Evolutionary conservation across 2,113 vertebrate genomes (phyloP).

Genomic region (rabbit (Oryctolagus cuniculus)): DNA sequence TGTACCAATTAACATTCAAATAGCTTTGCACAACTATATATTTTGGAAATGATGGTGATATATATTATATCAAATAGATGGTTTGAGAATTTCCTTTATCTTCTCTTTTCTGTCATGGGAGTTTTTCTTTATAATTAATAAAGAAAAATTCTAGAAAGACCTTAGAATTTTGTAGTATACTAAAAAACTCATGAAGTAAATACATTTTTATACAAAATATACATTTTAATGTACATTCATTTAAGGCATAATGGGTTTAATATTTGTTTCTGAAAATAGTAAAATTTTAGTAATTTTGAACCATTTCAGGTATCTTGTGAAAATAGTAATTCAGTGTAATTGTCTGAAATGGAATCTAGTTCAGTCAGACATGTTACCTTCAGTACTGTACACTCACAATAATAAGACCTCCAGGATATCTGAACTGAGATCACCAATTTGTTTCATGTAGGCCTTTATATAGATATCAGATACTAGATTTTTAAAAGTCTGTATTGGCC

Average conservation of each 20-base stretch:
- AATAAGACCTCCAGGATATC: slow-evolving; percentile 91
- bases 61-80: slow-evolving; percentile 54
- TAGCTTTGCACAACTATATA: slow-evolving; percentile 44
- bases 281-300: slow-evolving; percentile 63
- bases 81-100: slow-evolving; percentile 68
- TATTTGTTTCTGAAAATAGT: slow-evolving; percentile 65
- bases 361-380: slow-evolving; percentile 89
- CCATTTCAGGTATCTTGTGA: slow-evolving; percentile 81
- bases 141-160: slow-evolving; percentile 30
- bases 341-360: slow-evolving; percentile 85
- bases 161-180: slow-evolving; percentile 6
- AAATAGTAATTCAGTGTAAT: slow-evolving; percentile 82
- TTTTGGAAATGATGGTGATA: slow-evolving; percentile 4
- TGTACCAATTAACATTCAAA: slow-evolving; percentile 42
- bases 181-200: slow-evolving; percentile 61
- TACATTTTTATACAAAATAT: slow-evolving; percentile 47
- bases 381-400: slow-evolving; percentile 87
- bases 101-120: slow-evolving; percentile 56
- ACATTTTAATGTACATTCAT: slow-evolving; percentile 48
- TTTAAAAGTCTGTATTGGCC: slow-evolving; percentile 55
- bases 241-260: slow-evolving; percentile 40
- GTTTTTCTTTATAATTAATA: slow-evolving; percentile 68
- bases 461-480: neutral
- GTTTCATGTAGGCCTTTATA: slow-evolving; percentile 71
- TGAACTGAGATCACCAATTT: slow-evolving; percentile 88